These are phyloP conservation scores for Drosophila helvetica DNA, from an alignment of 2,888 invertebrate species.

Conservation along the genomic window DNA sequence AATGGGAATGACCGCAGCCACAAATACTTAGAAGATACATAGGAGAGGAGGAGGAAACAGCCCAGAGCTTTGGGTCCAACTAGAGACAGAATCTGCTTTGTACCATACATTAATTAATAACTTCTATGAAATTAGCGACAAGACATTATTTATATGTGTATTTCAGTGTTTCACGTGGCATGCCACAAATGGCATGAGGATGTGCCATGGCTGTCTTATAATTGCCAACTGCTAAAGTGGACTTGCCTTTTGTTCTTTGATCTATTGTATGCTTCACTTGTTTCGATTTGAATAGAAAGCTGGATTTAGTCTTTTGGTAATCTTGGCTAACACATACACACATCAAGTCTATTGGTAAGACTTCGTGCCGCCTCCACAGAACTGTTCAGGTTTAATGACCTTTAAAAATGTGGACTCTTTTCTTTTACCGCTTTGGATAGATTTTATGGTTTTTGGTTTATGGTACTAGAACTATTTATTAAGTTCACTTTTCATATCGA, in stretches of 20 bases:
- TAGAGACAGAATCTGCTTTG: conserved; percentile 22
- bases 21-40: background rate
- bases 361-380: conserved; percentile 18
- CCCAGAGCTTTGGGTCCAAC: conserved; percentile 9
- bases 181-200: conserved; percentile 36
- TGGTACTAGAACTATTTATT: conserved; percentile 3
- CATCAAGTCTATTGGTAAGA: background rate
- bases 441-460: background rate
- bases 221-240: background rate
- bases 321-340: background rate
- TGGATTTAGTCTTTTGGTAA: background rate
- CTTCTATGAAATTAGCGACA: conserved; percentile 60
- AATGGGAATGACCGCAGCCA: conserved; percentile 55
- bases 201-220: background rate
- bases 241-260: conserved; percentile 26
- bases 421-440: background rate
- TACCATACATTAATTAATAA: conserved; percentile 70
- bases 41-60: conserved; percentile 1
- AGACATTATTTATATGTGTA: conserved; percentile 60
- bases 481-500: background rate
- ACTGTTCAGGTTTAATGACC: conserved; percentile 26
- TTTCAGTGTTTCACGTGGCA: conserved; percentile 31
- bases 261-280: conserved; percentile 31
- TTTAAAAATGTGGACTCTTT: background rate
- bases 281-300: conserved; percentile 2